Percentiles rank a stretch among this genome's conserved stretches.
Conservation (phyloP, 2,888 invertebrate genomes). For the Heliconius charithonia region DNA sequence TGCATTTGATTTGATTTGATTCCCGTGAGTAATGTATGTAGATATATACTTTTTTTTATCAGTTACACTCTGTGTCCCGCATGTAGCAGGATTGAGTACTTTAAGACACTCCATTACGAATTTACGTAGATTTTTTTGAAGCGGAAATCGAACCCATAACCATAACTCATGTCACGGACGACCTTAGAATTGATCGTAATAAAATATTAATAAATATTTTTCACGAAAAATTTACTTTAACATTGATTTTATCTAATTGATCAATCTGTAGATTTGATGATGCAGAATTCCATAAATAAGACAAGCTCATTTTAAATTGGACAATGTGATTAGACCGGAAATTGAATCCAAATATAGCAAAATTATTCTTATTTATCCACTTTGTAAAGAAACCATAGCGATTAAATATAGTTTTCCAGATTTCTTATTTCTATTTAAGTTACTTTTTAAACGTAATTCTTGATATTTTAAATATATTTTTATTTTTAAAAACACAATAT, state of each 20-base stretch:
- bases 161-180: neutral
- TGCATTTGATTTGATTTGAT: no score
- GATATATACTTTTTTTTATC: neutral
- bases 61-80: neutral
- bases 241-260: conserved; percentile 57
- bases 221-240: neutral
- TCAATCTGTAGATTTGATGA: conserved; percentile 63
- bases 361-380: neutral
- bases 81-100: neutral
- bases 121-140: no score
- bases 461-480: no score
- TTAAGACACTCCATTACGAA: neutral
- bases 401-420: neutral
- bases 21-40: neutral
- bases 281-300: conserved; percentile 61
- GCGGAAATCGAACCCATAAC: no score
- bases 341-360: conserved; percentile 31
- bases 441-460: no score
- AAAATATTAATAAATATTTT: neutral
- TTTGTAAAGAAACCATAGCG: neutral
- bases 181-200: neutral
- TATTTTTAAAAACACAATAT: no score
- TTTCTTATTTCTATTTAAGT: neutral
- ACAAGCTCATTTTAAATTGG: conserved; percentile 58
- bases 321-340: conserved; percentile 54